A percentile compares a stretch with the other conserved stretches of the same genome.
These are phyloP conservation scores for Saimiri boliviensis DNA, from an alignment of 2,113 vertebrate species.

Conservation along the genomic window DNA sequence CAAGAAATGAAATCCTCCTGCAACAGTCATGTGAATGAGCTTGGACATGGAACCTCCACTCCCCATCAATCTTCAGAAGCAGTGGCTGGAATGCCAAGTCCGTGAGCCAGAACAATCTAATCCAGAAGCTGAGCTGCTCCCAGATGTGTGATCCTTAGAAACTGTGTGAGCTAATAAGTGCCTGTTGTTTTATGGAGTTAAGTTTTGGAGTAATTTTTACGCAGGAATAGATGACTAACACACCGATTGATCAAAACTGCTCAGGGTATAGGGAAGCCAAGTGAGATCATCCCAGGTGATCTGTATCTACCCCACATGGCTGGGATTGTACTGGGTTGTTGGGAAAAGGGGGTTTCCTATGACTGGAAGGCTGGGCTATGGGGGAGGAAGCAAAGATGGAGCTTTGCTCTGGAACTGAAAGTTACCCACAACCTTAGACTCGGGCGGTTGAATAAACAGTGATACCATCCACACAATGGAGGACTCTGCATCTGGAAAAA, in stretches of 20 bases:
- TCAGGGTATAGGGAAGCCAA: not conserved
- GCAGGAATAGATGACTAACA: not conserved
- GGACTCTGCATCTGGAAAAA: not conserved
- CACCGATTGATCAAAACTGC: not conserved
- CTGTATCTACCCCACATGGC: rapidly evolving
- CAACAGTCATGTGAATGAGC: rapidly evolving
- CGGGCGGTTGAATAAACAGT: rapidly evolving
- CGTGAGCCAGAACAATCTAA: not conserved
- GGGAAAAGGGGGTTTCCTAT: not conserved
- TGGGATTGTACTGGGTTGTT: not conserved
- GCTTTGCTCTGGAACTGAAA: not conserved
- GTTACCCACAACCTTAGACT: too few species aligned
- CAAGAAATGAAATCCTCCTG: not conserved
- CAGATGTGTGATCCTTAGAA: not conserved
- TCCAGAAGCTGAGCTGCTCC: not conserved
- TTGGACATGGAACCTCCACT: not conserved
- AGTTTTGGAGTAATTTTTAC: not conserved
- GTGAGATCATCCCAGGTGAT: not conserved
- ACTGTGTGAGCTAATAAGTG: not conserved
- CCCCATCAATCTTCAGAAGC: not conserved
- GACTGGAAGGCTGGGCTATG: rapidly evolving
- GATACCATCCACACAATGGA: too few species aligned
- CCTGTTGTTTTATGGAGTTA: not conserved
- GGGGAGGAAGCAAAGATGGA: not conserved
- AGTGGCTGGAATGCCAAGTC: too few species aligned